These are phyloP conservation scores for Nixonia krombeini DNA, from an alignment of 1,140 invertebrate genomes.

Conservation along the genomic window DNA sequence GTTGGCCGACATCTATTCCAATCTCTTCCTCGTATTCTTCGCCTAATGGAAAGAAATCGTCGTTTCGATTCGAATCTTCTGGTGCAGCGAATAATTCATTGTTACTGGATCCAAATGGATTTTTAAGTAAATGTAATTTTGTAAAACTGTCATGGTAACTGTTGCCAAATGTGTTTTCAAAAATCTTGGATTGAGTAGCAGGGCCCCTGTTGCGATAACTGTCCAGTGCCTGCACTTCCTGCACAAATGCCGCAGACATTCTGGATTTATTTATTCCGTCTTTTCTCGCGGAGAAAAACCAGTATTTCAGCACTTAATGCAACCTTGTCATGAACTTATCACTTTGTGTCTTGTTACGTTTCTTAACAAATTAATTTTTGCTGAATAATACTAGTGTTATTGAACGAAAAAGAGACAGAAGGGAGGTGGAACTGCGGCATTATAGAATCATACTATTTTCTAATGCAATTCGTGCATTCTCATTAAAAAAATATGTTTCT, in stretches of 20 bases:
- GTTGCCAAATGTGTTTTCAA: neutral
- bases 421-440: slow-evolving; percentile 59
- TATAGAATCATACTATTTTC: no score
- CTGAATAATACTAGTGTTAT: no score
- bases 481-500: no score
- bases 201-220: slow-evolving; percentile 26
- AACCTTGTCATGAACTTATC: neutral
- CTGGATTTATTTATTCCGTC: slow-evolving; percentile 13
- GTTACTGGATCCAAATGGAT: neutral
- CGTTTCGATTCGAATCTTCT: slow-evolving; percentile 39
- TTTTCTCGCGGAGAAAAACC: neutral
- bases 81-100: neutral
- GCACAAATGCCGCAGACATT: slow-evolving; percentile 33
- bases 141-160: neutral
- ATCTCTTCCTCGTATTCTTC: slow-evolving; percentile 58
- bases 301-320: slow-evolving; percentile 17
- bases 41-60: slow-evolving; percentile 61
- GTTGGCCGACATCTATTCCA: slow-evolving; percentile 28
- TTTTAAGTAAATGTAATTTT: slow-evolving; percentile 3
- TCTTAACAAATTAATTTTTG: no score
- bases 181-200: slow-evolving; percentile 18
- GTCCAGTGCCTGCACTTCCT: slow-evolving; percentile 14
- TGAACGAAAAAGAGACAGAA: slow-evolving; percentile 57
- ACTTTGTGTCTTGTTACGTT: no score
- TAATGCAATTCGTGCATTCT: no score